Evolutionary conservation across 2,888 invertebrate genomes (phyloP), one percentile per base, ranked within the genome.

Genomic region (Eilema depressum): DNA sequence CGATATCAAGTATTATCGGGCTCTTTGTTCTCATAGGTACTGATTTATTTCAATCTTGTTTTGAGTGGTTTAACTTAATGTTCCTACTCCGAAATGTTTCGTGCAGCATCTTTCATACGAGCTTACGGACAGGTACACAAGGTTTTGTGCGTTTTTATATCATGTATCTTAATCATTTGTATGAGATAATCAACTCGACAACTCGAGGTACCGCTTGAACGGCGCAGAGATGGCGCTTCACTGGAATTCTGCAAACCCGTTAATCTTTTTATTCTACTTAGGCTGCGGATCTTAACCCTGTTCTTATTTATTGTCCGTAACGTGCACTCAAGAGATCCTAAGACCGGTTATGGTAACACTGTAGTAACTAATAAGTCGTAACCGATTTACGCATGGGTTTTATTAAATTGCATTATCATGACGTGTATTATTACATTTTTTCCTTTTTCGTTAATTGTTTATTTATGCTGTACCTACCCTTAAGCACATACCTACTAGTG

Each of bases 91-190:
- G 78, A 86, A 82, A 95, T 95, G 95, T 87, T 93, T 80, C 94
- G 95, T 71, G 94, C 93, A 56, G 91, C 95, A 71, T 94, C 95
- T 73, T 93, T 94, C 82, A 89, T 94, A 84, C 90, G 93, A 87
- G 89, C 88, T 75, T 93, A 93, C 83, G 89, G 92, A 71, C 93
- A 93, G 93, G 94, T 92, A 90, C 75, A 68, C 66, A 63, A 69
- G 69, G 71, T 71, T 74, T 75, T 77, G 79, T 65, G 65, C 74
- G 64, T 71, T 68, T 28, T 75, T 73, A 61, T 53, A 73, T 73
- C 66, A 74, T 77, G 71, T 62, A 75, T 81, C 69, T 74, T 71
- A 63, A 53, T 47, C 68, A 75, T 75, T 79, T 71, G 81, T 63
- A 71, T 66, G 68, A 68, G 63, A 73, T 69, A 80, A 81, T 66